Conservation (phyloP, 2,797 vertebrate genomes). For the Mormyrops boulengeri region DNA sequence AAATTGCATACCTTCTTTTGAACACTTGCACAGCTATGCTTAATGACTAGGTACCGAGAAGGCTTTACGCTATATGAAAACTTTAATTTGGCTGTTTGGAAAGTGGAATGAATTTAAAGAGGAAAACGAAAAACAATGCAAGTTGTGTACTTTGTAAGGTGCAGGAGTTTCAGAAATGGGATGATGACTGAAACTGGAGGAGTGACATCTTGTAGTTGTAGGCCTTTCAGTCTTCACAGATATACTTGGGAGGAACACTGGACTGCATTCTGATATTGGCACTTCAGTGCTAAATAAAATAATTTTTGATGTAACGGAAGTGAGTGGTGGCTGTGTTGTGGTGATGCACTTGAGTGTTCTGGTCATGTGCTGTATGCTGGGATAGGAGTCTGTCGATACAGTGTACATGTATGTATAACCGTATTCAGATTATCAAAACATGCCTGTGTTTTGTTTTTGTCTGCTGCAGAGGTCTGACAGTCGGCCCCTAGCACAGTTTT, state of each 20-base stretch:
- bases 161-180: neutral
- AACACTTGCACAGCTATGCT: neutral
- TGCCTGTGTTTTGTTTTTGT: neutral
- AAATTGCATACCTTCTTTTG: neutral
- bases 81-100: neutral
- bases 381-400: neutral
- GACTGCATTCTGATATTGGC: neutral
- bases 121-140: neutral
- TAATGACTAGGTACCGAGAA: neutral
- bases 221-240: neutral
- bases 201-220: neutral
- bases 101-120: neutral
- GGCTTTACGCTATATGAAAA: neutral
- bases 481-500: conserved; percentile 58
- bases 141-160: neutral
- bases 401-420: neutral
- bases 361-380: neutral
- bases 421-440: neutral
- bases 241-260: neutral
- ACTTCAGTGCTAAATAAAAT: neutral
- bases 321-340: neutral
- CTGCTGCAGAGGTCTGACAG: conserved; percentile 53
- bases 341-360: neutral
- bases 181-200: neutral
- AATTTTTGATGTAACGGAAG: neutral